Evolutionary conservation across 2,113 vertebrate species (phyloP), one percentile per base, ranked within the genome.

Genomic region (Lipophrys pholis): DNA sequence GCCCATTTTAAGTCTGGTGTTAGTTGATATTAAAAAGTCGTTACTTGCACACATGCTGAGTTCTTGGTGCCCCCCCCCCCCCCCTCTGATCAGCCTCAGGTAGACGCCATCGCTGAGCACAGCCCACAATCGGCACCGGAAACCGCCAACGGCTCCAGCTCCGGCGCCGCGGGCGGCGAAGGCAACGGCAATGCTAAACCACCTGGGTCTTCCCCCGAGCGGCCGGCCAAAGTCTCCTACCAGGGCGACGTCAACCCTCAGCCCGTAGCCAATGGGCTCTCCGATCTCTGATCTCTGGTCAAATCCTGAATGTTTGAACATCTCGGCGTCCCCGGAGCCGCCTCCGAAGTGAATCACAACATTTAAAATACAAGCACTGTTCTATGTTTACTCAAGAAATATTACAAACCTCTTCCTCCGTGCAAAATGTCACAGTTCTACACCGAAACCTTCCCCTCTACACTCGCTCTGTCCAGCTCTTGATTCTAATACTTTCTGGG

Each of bases 251-350:
- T 89, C 38, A 93, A 89, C 86, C 94, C 93, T 45, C 92, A 95
- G 88, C 92, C 95, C 67, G 96, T 96, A 74, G 92, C 95, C 80
- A 99, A 99, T 68, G 97, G 98, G 87, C 94, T 99, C 92, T 97
- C 96, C 91, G 98, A 97, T 30, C 21, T 30, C 96, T 95, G 63
- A 56, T 49, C 56, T 45, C 43, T 1, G 8, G 15, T 68, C 73
- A 60, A 70, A 66, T 84, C 88, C 87, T 83, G 83, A 78, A 88
- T 87, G 81, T 87, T 82, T 84, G 38, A 70, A 73, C 52, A 75
- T 69, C 54, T 78, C 50, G 40, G 39, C 16, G 58, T 79, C 68
- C 66, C 14, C 52, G 49, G 64, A 55, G 72, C 76, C 58, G 78
- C 76, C 54, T 75, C 66, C 43, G 43, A 76, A 49, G 63, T 51